These are phyloP conservation scores for Anomalospiza imberbis DNA, from an alignment of 2,797 vertebrate genomes.

Conservation along the genomic window DNA sequence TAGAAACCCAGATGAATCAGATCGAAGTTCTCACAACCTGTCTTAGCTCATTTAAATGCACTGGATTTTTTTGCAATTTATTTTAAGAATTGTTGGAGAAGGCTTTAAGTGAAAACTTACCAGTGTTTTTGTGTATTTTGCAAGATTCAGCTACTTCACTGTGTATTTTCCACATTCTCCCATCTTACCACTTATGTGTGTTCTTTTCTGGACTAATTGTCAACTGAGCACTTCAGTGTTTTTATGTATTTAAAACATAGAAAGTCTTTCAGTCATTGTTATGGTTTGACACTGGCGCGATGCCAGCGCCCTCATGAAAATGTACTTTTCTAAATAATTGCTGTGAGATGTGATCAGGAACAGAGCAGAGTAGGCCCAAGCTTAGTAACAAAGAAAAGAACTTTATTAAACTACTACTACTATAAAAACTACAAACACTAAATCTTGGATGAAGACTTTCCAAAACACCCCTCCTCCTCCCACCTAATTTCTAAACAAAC, in stretches of 20 bases:
- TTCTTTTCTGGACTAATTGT: background rate
- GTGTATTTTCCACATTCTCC: background rate
- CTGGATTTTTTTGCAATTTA: background rate
- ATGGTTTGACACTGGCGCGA: too few relatives aligned
- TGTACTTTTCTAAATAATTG: too few relatives aligned
- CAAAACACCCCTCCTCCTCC: too few relatives aligned
- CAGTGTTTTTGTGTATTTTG: background rate
- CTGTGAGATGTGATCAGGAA: too few relatives aligned
- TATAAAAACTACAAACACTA: too few relatives aligned
- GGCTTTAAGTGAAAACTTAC: background rate
- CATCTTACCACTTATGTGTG: background rate
- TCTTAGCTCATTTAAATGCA: background rate
- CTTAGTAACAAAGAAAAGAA: too few relatives aligned
- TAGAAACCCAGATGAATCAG: background rate
- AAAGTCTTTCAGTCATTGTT: background rate
- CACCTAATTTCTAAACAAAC: too few relatives aligned
- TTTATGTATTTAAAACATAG: background rate
- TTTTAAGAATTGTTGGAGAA: background rate
- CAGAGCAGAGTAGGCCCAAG: too few relatives aligned
- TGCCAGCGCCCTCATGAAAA: too few relatives aligned
- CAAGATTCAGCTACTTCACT: background rate
- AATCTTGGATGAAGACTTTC: too few relatives aligned
- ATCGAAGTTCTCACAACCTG: background rate
- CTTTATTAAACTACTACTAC: too few relatives aligned
- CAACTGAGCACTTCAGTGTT: background rate